Percentiles rank a stretch among this genome's conserved stretches.
phyloP scores from a whole-genome alignment of 2,113 vertebrate genomes.

The Grallaria varia region DNA sequence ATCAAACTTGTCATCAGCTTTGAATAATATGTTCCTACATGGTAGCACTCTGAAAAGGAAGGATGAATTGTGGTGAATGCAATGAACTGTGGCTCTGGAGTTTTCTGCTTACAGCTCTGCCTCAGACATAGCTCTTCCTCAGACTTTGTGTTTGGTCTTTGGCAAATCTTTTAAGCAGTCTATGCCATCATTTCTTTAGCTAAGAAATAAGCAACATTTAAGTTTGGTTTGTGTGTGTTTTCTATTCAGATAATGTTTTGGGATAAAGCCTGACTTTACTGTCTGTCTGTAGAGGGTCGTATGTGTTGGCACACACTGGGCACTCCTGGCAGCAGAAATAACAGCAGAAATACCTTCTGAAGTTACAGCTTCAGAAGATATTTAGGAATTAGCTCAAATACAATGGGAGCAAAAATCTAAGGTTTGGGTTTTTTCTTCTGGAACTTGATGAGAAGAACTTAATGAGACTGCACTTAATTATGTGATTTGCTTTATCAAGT shows the following conservation, averaged over 20 bases:
- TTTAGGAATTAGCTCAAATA: constrained; percentile 46
- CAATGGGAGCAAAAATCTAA: neutral
- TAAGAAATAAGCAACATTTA: neutral
- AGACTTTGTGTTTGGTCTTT: neutral
- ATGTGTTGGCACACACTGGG: neutral
- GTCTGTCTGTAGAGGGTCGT: neutral
- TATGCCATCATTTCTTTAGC: neutral
- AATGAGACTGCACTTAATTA: neutral
- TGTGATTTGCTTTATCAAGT: neutral
- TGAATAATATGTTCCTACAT: neutral
- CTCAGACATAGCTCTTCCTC: neutral
- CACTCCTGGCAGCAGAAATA: neutral
- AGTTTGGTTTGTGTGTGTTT: neutral
- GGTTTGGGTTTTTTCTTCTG: neutral
- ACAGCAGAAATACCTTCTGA: neutral
- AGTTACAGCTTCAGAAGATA: constrained; percentile 11
- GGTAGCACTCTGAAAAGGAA: neutral
- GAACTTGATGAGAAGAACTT: neutral
- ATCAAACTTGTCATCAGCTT: neutral
- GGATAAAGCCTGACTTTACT: neutral
- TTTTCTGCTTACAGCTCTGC: neutral
- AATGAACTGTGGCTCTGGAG: neutral
- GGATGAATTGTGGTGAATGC: neutral
- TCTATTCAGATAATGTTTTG: neutral
- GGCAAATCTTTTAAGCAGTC: neutral